These are phyloP conservation scores for Sarcophaga caerulescens DNA, from an alignment of 2,888 invertebrate genomes.

Conservation along the genomic window DNA sequence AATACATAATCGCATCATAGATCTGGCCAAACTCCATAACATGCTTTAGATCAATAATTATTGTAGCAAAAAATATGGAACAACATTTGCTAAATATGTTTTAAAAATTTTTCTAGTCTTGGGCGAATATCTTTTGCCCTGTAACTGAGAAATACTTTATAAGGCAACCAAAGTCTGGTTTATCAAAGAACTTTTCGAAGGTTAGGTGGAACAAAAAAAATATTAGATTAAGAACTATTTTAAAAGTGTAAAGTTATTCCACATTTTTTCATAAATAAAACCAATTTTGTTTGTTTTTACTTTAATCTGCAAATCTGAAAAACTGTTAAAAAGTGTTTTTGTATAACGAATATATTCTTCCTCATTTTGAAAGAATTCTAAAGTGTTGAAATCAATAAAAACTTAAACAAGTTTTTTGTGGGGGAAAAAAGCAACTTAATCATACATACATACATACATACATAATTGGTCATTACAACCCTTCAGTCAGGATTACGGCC, in stretches of 20 bases:
- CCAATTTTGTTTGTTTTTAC: not conserved
- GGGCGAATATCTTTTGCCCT: no score
- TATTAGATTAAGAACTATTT: no score
- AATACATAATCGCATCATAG: constrained; percentile 1
- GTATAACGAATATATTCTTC: constrained; percentile 1
- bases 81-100: constrained; percentile 3
- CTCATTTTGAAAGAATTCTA: not conserved
- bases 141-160: no score
- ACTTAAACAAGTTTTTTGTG: not conserved
- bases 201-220: no score
- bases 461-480: no score
- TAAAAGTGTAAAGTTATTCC: no score
- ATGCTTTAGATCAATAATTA: not conserved
- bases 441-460: no score
- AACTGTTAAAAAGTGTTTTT: constrained; percentile 18
- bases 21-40: not conserved
- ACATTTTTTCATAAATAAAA: not conserved
- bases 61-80: constrained; percentile 10
- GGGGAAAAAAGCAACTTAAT: constrained; percentile 7
- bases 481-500: no score
- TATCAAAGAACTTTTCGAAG: no score
- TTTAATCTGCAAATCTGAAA: not conserved
- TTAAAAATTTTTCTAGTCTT: no score
- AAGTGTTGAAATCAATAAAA: constrained; percentile 37
- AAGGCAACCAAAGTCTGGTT: no score